phyloP scores from a whole-genome alignment of 2,113 vertebrate species.

The Chascanopsetta lugubris region DNA sequence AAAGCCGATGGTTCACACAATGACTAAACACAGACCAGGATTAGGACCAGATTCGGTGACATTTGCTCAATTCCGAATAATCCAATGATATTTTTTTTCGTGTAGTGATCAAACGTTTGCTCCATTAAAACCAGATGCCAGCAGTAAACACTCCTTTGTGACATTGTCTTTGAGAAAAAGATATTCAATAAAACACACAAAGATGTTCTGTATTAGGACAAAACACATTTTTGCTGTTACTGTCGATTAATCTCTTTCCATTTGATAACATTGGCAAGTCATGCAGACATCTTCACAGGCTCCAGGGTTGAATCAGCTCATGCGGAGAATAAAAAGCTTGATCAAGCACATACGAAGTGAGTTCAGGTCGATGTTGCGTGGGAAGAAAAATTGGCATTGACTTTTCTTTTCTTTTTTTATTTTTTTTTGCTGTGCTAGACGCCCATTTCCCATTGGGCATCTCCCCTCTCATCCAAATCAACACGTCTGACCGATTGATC shows the following conservation, averaged over 20 bases:
- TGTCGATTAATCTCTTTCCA: neutral
- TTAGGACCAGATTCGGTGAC: neutral
- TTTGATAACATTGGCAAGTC: neutral
- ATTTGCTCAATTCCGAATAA: neutral
- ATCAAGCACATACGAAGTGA: conserved; percentile 21
- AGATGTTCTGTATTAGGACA: too few species aligned
- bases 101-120: neutral
- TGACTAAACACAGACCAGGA: neutral
- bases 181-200: neutral
- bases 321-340: conserved; percentile 15
- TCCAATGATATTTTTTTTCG: neutral
- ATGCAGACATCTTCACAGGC: conserved; percentile 1
- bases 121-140: neutral
- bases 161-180: too few species aligned
- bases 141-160: neutral
- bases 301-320: conserved; percentile 25
- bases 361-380: conserved; percentile 54
- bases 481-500: conserved; percentile 60
- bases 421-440: conserved; percentile 45
- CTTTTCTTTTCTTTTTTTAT: conserved; percentile 52
- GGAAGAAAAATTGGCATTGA: conserved; percentile 66
- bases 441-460: conserved; percentile 22
- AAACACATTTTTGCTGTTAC: neutral
- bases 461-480: conserved; percentile 49
- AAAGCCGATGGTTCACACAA: neutral